Conservation (phyloP, 1,140 invertebrate genomes). For the Choristoneura fumiferana region DNA sequence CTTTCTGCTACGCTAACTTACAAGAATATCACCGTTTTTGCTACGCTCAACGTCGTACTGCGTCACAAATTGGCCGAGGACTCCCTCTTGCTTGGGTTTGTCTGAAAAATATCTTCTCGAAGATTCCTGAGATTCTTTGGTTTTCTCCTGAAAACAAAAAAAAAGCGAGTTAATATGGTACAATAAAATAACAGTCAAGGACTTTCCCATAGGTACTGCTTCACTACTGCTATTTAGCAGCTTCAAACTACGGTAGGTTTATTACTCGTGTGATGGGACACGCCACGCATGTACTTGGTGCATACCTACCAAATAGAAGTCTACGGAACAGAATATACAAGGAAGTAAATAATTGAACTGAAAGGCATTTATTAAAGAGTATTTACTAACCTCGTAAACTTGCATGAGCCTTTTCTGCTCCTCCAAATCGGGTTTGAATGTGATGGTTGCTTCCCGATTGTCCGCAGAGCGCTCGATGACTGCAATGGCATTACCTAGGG, state of each 20-base stretch:
- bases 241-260: no score
- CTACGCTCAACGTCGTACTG: conserved; percentile 81
- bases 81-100: conserved; percentile 63
- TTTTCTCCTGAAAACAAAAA: conserved; percentile 41
- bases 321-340: no score
- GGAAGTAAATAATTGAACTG: no score
- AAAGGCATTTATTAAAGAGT: not conserved
- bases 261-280: no score
- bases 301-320: no score
- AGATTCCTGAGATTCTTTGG: conserved; percentile 35
- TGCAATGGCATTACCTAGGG: conserved; percentile 57
- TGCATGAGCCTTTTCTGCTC: conserved; percentile 70
- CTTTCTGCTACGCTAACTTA: no score
- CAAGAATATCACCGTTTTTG: conserved; percentile 80
- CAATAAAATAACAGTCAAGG: no score
- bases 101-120: conserved; percentile 25
- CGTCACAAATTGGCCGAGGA: conserved; percentile 81
- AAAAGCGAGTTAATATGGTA: no score
- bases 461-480: conserved; percentile 41
- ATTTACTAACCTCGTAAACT: conserved; percentile 48
- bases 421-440: conserved; percentile 72
- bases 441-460: conserved; percentile 52
- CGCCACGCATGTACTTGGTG: no score
- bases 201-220: no score
- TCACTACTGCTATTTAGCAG: no score